Base-by-base conservation (phyloP, 2,888 invertebrate species). In the Drosophila greeni region DNA sequence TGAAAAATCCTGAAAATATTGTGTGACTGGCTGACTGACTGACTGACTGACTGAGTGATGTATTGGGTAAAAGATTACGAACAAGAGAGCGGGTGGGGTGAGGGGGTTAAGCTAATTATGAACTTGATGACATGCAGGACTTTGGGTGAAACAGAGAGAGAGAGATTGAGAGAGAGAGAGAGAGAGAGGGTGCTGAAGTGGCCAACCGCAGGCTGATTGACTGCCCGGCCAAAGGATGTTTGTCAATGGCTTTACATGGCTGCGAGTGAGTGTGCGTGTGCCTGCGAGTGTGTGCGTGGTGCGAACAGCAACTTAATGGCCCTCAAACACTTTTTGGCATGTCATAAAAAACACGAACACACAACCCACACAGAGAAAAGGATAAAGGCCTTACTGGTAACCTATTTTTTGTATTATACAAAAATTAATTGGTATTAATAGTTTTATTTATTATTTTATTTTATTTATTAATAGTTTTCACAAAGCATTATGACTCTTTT, bases 291-390 rank as follows among this genome's bases (percentile, higher is more conserved):
- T 67, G 72, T 74, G 76, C 67, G 62, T 71, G 72, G 70, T 82
- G 76, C 70, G 72, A 73, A 73, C 76, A 78, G 76, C 70, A 72
- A 70, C 76, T 82, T 75, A 75, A 82, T 82, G 83, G 75, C 78
- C 74, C 83, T 82, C 73, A 54, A 82, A 82, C 81, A 81, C 81
- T 81, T 79, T 80, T 82, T 64, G 82, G 79, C 76, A 78, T 81
- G 81, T 78, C 78, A 74, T 81, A 81, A 78, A 78, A 78, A 81
- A 75, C 78, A 77, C 58, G 68, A 65, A 66, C 62, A 54, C 61
- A 59, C n/a, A 26, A 55, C 29, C 49, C 45, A 62, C 66, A 74
- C 60, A 58, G 36, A 36, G 36, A 56, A 39, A 54, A 20, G 8
- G 8, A 36, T 18, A 20, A n/a, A 20, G 11, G 11, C 1, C 26